These are phyloP conservation scores for Orchesella cincta DNA, from an alignment of 1,140 invertebrate genomes.

Conservation along the genomic window DNA sequence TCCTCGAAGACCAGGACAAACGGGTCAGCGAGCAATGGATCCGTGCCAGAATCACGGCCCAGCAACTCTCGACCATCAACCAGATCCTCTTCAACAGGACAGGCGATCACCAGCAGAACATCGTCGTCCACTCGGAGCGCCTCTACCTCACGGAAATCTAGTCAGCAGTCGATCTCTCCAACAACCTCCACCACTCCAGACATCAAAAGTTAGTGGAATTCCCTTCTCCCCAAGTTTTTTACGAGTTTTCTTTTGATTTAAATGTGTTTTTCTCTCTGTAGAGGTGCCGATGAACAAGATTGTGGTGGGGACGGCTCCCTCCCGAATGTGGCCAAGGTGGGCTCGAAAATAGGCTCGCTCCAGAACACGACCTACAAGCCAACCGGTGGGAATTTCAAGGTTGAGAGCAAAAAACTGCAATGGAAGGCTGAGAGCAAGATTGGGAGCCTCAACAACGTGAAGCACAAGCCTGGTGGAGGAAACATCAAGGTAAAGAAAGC, in stretches of 20 bases:
- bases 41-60: neutral
- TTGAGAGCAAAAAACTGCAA: slow-evolving; percentile 82
- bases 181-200: slow-evolving; percentile 12
- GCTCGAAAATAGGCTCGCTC: slow-evolving; percentile 91
- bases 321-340: slow-evolving; percentile 87
- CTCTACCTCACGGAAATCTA: slow-evolving; percentile 7
- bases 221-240: too few species aligned
- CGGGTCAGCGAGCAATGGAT: slow-evolving; percentile 10
- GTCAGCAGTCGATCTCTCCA: slow-evolving; percentile 17
- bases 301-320: slow-evolving; percentile 84
- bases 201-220: slow-evolving; percentile 4
- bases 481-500: slow-evolving; percentile 76
- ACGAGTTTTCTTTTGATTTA: too few species aligned
- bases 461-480: slow-evolving; percentile 87
- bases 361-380: slow-evolving; percentile 73
- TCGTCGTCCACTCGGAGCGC: slow-evolving; percentile 2
- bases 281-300: slow-evolving; percentile 90
- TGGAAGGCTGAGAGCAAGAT: slow-evolving; percentile 93
- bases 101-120: neutral
- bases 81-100: neutral
- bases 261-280: slow-evolving; percentile 54
- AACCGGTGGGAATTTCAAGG: slow-evolving; percentile 87
- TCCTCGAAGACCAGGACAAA: neutral
- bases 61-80: neutral
- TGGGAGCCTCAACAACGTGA: slow-evolving; percentile 89